Percentiles rank a stretch among this genome's conserved stretches.
Conservation (phyloP, 2,888 invertebrate species). For the Eristalis intricaria region DNA sequence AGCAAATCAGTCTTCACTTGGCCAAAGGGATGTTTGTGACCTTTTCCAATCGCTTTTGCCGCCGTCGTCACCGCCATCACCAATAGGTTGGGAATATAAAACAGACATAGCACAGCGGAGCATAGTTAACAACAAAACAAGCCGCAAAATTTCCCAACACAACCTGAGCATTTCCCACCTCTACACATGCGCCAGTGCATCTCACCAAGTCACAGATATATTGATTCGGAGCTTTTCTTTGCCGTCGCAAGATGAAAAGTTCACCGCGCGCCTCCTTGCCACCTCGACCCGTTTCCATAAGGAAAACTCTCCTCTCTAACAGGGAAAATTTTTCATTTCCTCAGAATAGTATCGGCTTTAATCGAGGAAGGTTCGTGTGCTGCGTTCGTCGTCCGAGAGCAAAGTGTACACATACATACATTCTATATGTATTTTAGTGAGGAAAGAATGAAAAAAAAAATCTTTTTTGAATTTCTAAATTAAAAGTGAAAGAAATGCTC, state of each 20-base stretch:
- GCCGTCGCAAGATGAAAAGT: slow-evolving; percentile 63
- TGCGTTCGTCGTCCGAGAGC: slow-evolving; percentile 76
- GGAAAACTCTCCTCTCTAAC: slow-evolving; percentile 59
- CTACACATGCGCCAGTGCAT: slow-evolving; percentile 63
- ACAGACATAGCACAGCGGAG: slow-evolving; percentile 28
- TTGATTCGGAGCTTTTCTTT: slow-evolving; percentile 68
- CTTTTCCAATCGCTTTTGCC: slow-evolving; percentile 35
- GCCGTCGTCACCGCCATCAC: slow-evolving; percentile 32
- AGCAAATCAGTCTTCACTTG: slow-evolving; percentile 52
- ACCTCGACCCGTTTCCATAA: slow-evolving; percentile 13
- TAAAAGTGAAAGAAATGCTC: slow-evolving; percentile 44
- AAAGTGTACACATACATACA: slow-evolving; percentile 74
- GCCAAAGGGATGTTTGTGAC: slow-evolving; percentile 67
- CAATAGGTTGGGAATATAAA: slow-evolving; percentile 57
- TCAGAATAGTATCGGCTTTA: slow-evolving; percentile 81
- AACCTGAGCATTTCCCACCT: slow-evolving; percentile 57
- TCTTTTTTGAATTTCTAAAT: slow-evolving; percentile 58
- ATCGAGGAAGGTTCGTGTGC: slow-evolving; percentile 81
- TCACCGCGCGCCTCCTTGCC: neutral
- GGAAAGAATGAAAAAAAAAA: slow-evolving; percentile 71
- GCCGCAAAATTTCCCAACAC: slow-evolving; percentile 67
- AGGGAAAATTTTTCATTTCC: slow-evolving; percentile 57
- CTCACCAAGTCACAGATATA: slow-evolving; percentile 65
- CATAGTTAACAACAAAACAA: slow-evolving; percentile 64
- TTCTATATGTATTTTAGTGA: slow-evolving; percentile 75